Evolutionary conservation across 2,888 invertebrate species (phyloP).

Genomic region (Drosophila greeni): DNA sequence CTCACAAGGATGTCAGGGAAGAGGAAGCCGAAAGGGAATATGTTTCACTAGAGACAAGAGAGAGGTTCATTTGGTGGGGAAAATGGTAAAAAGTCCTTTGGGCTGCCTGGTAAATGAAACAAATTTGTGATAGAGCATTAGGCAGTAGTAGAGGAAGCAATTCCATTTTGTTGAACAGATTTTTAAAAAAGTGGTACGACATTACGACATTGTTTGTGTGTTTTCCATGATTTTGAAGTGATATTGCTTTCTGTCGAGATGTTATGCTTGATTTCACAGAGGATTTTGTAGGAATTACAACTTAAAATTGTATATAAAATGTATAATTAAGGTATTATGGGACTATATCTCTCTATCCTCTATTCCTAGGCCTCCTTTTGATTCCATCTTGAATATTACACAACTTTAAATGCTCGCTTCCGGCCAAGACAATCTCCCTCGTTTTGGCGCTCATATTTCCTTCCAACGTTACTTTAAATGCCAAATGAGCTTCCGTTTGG

Average conservation of each 20-base stretch:
- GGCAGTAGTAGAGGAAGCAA: constrained; percentile 10
- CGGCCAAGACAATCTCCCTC: constrained; percentile 10
- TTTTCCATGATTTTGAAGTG: background rate
- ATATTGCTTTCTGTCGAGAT: background rate
- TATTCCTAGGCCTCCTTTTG: background rate
- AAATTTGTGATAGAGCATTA: constrained; percentile 9
- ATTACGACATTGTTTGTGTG: constrained; percentile 2
- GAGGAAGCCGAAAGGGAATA: constrained; percentile 28
- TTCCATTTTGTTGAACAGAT: constrained; percentile 28
- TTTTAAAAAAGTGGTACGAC: constrained; percentile 14
- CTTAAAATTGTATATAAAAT: background rate
- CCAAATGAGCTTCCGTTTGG: constrained; percentile 32
- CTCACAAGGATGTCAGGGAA: constrained; percentile 9
- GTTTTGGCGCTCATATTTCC: constrained; percentile 3
- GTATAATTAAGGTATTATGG: background rate
- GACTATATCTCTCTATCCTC: background rate
- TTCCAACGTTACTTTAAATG: constrained; percentile 22
- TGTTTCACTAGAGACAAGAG: constrained; percentile 33
- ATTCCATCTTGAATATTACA: constrained; percentile 21
- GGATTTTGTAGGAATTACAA: background rate
- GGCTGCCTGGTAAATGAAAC: constrained; percentile 15
- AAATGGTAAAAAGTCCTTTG: constrained; percentile 25
- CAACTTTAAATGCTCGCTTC: constrained; percentile 29
- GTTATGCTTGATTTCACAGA: background rate
- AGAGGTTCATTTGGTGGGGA: constrained; percentile 27